Evolutionary conservation across 2,113 vertebrate species (phyloP).

Genomic region (Peucedramus taeniatus): DNA sequence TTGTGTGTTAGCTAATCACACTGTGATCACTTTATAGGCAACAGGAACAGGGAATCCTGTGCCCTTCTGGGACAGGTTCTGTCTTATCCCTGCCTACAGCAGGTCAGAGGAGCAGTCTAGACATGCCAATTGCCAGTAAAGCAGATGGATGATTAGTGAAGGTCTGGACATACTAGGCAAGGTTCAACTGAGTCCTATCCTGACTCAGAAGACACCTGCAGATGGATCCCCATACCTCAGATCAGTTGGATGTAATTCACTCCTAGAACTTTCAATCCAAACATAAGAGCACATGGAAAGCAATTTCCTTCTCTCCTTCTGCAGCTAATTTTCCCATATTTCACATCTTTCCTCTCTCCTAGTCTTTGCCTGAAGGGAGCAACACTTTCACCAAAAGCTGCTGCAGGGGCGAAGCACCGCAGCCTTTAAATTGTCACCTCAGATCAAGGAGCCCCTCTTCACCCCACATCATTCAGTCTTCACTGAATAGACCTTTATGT

Average conservation of each 20-base stretch:
- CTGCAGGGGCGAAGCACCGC: background rate
- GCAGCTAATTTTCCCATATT: background rate
- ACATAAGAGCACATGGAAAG: background rate
- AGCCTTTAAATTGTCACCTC: background rate
- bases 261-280: background rate
- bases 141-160: background rate
- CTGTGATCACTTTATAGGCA: background rate
- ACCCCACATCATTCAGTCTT: background rate
- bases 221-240: background rate
- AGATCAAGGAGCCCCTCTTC: background rate
- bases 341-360: background rate
- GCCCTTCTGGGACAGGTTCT: background rate
- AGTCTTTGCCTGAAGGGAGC: background rate
- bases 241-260: background rate
- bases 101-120: background rate
- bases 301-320: background rate
- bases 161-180: background rate
- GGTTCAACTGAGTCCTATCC: background rate
- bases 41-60: background rate
- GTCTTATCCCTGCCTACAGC: background rate
- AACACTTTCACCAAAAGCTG: background rate
- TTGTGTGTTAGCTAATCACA: background rate
- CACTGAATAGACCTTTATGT: background rate
- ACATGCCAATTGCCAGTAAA: background rate
- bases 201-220: background rate